These are phyloP conservation scores for Limonius californicus DNA, from an alignment of 1,140 invertebrate species.

Conservation along the genomic window DNA sequence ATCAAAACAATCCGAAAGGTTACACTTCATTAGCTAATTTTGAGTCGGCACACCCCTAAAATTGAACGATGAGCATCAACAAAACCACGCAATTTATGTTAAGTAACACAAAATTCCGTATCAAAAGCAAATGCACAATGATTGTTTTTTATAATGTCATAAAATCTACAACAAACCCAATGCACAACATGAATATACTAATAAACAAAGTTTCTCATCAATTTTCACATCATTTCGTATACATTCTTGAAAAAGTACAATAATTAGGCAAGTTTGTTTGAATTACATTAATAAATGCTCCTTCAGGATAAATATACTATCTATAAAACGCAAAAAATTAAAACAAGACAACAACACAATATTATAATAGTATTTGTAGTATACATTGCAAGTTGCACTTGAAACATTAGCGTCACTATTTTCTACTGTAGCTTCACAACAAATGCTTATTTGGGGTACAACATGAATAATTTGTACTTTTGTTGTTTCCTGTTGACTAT, in stretches of 20 bases:
- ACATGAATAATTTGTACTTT: not conserved
- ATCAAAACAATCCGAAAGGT: not conserved
- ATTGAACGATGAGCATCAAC: not conserved
- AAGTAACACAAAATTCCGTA: not conserved
- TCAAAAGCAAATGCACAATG: not conserved
- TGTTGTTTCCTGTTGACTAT: too few relatives aligned
- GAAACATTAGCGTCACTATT: not conserved
- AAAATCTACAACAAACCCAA: conserved; percentile 11
- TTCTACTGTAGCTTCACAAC: conserved; percentile 6
- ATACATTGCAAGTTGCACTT: conserved; percentile 3
- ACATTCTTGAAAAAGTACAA: not conserved
- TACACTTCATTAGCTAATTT: not conserved
- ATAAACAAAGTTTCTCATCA: not conserved
- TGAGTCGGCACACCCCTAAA: not conserved
- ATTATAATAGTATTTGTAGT: not conserved
- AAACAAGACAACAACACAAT: not conserved
- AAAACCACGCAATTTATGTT: not conserved
- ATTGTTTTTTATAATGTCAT: not conserved
- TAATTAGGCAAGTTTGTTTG: conserved; percentile 5
- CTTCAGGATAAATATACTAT: not conserved
- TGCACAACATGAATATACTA: not conserved
- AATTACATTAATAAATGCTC: conserved; percentile 12
- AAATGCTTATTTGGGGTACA: not conserved
- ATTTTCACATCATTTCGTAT: not conserved
- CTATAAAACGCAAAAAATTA: not conserved